Percentiles rank a stretch among this genome's conserved stretches.
phyloP scores from a whole-genome alignment of 1,140 invertebrate species.

The Drosophila persimilis region DNA sequence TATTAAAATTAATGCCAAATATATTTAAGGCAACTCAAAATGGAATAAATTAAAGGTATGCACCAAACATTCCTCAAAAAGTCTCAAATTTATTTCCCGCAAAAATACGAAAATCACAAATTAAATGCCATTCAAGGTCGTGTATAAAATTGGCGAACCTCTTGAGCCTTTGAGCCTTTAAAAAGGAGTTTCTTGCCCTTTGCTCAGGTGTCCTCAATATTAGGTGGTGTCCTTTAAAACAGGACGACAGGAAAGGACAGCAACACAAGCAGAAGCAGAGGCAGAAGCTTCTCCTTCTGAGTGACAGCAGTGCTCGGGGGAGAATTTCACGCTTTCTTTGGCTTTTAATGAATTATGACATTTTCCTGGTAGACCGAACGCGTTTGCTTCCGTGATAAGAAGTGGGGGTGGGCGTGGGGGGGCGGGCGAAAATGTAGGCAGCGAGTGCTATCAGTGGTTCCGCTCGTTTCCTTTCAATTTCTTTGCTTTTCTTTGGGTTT shows the following conservation, averaged over 20 bases:
- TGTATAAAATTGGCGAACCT: too few relatives aligned
- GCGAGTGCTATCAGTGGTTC: slow-evolving; percentile 52
- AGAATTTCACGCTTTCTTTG: slow-evolving; percentile 65
- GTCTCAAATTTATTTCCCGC: too few relatives aligned
- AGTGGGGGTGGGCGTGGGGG: slow-evolving; percentile 1
- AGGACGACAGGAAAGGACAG: slow-evolving; percentile 49
- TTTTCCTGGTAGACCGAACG: slow-evolving; percentile 49
- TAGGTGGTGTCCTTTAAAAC: too few relatives aligned
- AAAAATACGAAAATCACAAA: too few relatives aligned
- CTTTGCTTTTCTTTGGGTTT: slow-evolving; percentile 28
- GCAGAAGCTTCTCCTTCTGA: slow-evolving; percentile 21
- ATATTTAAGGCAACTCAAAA: too few relatives aligned
- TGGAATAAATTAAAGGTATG: too few relatives aligned
- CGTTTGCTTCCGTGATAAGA: slow-evolving; percentile 4
- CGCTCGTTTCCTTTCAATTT: slow-evolving; percentile 21
- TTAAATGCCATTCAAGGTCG: background rate
- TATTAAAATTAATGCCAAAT: too few relatives aligned
- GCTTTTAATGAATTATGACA: slow-evolving; percentile 78
- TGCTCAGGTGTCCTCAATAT: too few relatives aligned
- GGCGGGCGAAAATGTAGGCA: slow-evolving; percentile 11
- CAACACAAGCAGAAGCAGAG: background rate
- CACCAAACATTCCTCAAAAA: too few relatives aligned
- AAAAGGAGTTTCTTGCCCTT: too few relatives aligned
- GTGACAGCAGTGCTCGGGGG: slow-evolving; percentile 48
- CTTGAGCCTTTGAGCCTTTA: background rate